phyloP scores from a whole-genome alignment of 2,797 vertebrate genomes.

The Tenualosa ilisha region DNA sequence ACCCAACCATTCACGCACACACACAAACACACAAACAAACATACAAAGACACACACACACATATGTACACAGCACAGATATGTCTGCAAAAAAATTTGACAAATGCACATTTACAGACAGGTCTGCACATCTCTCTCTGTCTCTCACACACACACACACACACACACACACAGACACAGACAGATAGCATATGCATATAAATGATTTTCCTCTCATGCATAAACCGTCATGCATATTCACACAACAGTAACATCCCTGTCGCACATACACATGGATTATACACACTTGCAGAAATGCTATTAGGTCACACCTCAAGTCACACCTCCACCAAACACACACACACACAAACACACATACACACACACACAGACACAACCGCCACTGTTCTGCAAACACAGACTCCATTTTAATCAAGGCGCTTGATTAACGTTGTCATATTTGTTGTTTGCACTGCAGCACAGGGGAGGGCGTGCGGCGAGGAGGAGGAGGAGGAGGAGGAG shows the following conservation, averaged over 20 bases:
- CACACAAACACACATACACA: too few relatives aligned
- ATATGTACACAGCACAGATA: background rate
- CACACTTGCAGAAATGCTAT: background rate
- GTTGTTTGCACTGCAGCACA: conserved; percentile 29
- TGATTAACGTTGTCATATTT: conserved; percentile 33
- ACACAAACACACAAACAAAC: background rate
- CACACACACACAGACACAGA: background rate
- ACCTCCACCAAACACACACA: conserved; percentile 1
- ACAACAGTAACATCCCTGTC: background rate
- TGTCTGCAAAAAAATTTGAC: too few relatives aligned
- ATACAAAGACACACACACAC: background rate
- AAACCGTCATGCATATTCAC: background rate
- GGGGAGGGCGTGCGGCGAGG: conserved; percentile 24
- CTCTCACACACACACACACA: background rate
- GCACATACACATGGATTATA: conserved; percentile 15
- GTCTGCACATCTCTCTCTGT: too few relatives aligned
- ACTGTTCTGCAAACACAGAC: conserved; percentile 32
- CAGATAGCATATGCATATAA: background rate
- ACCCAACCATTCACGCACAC: background rate
- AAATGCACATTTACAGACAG: background rate
- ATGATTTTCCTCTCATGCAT: background rate
- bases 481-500: conserved; percentile 27
- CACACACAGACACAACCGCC: too few relatives aligned
- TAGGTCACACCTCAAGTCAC: background rate
- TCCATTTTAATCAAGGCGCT: conserved; percentile 43